Conservation (phyloP, 1,140 invertebrate species). For the Pogonomyrmex barbatus region DNA sequence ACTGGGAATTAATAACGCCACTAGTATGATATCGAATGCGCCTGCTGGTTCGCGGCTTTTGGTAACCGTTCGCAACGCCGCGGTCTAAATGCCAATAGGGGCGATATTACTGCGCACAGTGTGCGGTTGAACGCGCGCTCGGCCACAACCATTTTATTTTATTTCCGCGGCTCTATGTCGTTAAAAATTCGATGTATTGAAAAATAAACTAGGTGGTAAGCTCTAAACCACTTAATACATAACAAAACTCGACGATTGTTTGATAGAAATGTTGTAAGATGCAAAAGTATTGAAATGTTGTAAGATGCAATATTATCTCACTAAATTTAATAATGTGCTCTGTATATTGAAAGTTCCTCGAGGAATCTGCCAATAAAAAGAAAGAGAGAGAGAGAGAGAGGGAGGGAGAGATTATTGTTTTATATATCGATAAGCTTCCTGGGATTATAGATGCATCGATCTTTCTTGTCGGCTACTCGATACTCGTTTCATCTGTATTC, state of each 20-base stretch:
- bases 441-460: slow-evolving; percentile 39
- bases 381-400: too few species aligned
- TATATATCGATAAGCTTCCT: slow-evolving; percentile 17
- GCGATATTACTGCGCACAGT: slow-evolving; percentile 49
- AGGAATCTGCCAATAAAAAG: not conserved
- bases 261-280: not conserved
- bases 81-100: slow-evolving; percentile 61
- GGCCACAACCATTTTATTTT: slow-evolving; percentile 53
- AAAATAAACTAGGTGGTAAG: not conserved
- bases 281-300: not conserved
- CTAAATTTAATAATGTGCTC: not conserved
- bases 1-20: slow-evolving; percentile 70
- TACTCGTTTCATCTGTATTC: slow-evolving; percentile 35
- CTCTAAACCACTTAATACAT: not conserved
- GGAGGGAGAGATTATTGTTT: not conserved
- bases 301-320: not conserved
- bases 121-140: slow-evolving; percentile 45
- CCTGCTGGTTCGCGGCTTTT: slow-evolving; percentile 55
- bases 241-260: not conserved
- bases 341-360: too few species aligned
- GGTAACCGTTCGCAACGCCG: slow-evolving; percentile 56
- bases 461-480: slow-evolving; percentile 44
- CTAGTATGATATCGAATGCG: slow-evolving; percentile 61
- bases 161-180: slow-evolving; percentile 13
- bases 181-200: slow-evolving; percentile 27